A percentile compares a stretch with the other conserved stretches of the same genome.
Conservation (phyloP, 2,113 vertebrate species). For the Calidris pugnax region DNA sequence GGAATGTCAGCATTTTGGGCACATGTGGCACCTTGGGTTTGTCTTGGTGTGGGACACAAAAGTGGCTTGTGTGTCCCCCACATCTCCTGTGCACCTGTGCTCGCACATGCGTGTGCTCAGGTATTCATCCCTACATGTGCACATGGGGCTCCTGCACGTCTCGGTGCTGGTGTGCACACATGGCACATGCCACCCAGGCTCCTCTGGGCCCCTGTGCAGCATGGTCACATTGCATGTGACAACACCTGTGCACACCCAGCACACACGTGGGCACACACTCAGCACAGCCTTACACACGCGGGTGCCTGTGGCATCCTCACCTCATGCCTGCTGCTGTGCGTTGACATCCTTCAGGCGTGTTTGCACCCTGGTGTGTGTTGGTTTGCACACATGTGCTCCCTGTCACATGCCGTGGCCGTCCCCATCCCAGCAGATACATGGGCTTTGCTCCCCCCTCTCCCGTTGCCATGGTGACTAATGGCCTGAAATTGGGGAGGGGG, state of each 20-base stretch:
- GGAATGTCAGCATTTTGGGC: not conserved
- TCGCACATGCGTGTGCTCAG: fast-evolving
- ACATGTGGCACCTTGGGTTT: not conserved
- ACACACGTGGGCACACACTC: fast-evolving
- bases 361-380: not conserved
- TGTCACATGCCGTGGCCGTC: fast-evolving
- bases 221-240: fast-evolving
- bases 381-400: not conserved
- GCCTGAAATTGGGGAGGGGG: slow-evolving; percentile 45
- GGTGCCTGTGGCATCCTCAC: not conserved
- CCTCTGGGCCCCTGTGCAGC: not conserved
- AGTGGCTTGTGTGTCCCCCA: not conserved
- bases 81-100: not conserved
- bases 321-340: fast-evolving
- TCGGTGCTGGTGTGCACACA: fast-evolving
- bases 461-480: slow-evolving; percentile 63
- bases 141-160: fast-evolving
- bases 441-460: not conserved
- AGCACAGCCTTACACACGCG: fast-evolving
- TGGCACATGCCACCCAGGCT: not conserved
- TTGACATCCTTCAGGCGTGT: fast-evolving
- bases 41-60: not conserved
- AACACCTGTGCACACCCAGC: fast-evolving
- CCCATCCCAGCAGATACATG: not conserved
- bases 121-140: not conserved